These are phyloP conservation scores for Watsonalla binaria DNA, from an alignment of 2,888 invertebrate species.

Conservation along the genomic window DNA sequence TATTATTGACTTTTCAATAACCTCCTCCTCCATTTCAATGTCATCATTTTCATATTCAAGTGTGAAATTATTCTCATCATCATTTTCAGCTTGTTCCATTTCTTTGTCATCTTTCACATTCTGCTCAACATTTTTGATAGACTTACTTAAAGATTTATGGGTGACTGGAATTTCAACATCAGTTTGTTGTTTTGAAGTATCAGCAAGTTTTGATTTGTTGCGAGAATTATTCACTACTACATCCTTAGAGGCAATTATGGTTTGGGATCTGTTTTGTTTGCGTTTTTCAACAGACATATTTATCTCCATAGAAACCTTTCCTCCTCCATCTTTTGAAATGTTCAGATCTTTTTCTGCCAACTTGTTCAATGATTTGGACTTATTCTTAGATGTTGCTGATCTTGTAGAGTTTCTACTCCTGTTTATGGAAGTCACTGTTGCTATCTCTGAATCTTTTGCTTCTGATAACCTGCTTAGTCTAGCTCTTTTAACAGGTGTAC, in stretches of 20 bases:
- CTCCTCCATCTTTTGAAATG: neutral
- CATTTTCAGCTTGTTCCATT: constrained; percentile 1
- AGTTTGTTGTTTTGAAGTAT: neutral
- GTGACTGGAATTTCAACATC: neutral
- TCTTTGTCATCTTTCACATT: neutral
- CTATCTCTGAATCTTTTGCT: constrained; percentile 29
- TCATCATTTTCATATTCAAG: neutral
- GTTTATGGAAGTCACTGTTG: constrained; percentile 14
- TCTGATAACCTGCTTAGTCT: constrained; percentile 42
- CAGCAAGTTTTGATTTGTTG: neutral
- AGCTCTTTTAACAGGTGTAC: constrained; percentile 40
- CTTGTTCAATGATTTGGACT: constrained; percentile 18
- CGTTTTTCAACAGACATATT: no score
- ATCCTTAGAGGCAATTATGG: neutral
- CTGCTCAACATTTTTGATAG: neutral
- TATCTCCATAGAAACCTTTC: no score
- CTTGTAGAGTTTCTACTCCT: constrained; percentile 30
- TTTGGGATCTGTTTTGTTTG: no score
- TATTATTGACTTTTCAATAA: neutral
- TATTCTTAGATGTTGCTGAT: constrained; percentile 25
- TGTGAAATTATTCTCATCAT: constrained; percentile 1
- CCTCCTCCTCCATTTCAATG: neutral
- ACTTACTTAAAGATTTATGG: neutral
- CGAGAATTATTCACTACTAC: neutral
- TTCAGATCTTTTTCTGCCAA: constrained; percentile 9